Evolutionary conservation across 2,113 vertebrate species (phyloP), one percentile per base, ranked within the genome.

Genomic region (Leptodactylus fuscus): DNA sequence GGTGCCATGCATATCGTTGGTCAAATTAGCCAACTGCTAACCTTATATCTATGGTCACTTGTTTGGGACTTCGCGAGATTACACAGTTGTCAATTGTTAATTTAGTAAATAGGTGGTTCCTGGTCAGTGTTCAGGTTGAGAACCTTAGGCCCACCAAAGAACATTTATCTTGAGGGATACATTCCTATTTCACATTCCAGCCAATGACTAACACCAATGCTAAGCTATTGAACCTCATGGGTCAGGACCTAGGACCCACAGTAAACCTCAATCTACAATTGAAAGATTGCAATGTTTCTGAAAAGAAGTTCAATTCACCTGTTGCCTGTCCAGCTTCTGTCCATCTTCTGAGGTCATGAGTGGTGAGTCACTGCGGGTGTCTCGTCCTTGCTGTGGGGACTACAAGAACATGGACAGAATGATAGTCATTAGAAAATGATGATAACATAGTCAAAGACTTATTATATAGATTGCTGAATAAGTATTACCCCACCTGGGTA

Each of bases 291-390:
- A 34, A 7, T 20, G 7, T 29, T 36, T 2, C 32, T 36, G 6
- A 2, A 36, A 18, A 15, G 16, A 0, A 36, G 15, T n/a, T 73
- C 22, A 18, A 1, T 34, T 65, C 46, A 87, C 88, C 84, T 88
- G 84, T n/a, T 87, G 87, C 46, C 87, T 87, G 62, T 88, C 88
- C 10, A 80, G 36, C 24, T 88, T 87, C 24, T 84, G 87, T 15
- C 75, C 81, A 8, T 86, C 84, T 2, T 87, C 87, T 0, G 20
- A 80, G 10, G 41, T 73, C 29, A 78, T 55, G 2, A 81, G 5
- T n/a, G 80, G 83, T 0, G 87, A 87, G 6, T 78, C 83, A n/a
- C 51, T 41, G 36, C 80, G 80, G 4, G 81, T 76, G 2, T 58
- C 73, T 5, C 18, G 8, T 18, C 67, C n/a, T 70, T 34, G 65